These are phyloP conservation scores for Plodia interpunctella DNA, from an alignment of 1,140 invertebrate species.

Conservation along the genomic window DNA sequence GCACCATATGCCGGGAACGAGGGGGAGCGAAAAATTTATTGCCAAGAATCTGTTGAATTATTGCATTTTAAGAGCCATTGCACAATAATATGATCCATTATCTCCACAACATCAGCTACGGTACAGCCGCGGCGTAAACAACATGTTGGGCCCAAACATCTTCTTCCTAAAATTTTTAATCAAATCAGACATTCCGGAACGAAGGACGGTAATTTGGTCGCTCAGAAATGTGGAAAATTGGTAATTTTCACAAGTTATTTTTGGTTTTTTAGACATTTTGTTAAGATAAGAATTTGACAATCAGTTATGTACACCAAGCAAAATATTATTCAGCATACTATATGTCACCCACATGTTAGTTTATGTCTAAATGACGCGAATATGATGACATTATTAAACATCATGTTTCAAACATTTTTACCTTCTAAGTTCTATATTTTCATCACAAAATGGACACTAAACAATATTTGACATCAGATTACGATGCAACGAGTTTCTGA, in stretches of 20 bases:
- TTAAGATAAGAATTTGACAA: no score
- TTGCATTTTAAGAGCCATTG: conserved; percentile 47
- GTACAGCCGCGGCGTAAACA: neutral
- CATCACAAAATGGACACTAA: no score
- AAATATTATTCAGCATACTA: no score
- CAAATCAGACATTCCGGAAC: neutral
- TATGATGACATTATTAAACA: no score
- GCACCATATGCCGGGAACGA: conserved; percentile 48
- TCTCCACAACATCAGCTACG: neutral
- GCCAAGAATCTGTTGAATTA: conserved; percentile 41
- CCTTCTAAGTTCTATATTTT: no score
- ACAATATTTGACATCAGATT: neutral
- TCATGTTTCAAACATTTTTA: no score
- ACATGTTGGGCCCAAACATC: neutral
- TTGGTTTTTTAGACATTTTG: no score
- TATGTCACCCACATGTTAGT: no score
- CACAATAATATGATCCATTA: conserved; percentile 44
- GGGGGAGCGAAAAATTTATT: conserved; percentile 46
- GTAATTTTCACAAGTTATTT: no score
- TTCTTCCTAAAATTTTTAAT: neutral
- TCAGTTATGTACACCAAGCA: no score
- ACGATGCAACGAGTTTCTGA: conserved; percentile 44
- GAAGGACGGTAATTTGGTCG: conserved; percentile 1
- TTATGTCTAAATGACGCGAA: no score
- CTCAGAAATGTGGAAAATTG: conserved; percentile 17